Evolutionary conservation across 2,113 vertebrate species (phyloP), one percentile per base, ranked within the genome.

Genomic region (Tupaia chinensis): DNA sequence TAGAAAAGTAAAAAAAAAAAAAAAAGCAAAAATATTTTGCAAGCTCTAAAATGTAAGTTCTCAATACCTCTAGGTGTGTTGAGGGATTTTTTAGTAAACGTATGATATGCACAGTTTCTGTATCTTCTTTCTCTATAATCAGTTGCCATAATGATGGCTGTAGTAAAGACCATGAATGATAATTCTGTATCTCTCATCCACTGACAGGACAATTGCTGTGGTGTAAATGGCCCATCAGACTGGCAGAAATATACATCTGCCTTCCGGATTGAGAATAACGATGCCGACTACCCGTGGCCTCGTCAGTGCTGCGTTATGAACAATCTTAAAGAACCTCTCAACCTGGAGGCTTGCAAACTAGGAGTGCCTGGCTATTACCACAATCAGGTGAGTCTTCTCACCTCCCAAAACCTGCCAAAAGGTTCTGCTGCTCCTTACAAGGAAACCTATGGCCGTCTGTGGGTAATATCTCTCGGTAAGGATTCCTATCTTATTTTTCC

Each of bases 261-360:
- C 29, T 99, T 99, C 97, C 97, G 98, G 10, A 0, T 0, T 0
- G 58, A 7, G 0, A 95, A 99, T 63, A 98, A 0, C 0, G 99
- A 99, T 0, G 98, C 99, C 0, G 98, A 99, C 92, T 99, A 95
- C 65, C 99, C 99, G 78, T 99, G 99, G 99, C 99, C 99, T 0
- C 98, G 1, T 25, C 97, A 97, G 0, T 99, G 99, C 97, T 99
- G 99, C 15, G 97, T 97, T 12, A 92, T 98, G 97, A 69, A 98
- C 91, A 70, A 10, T 12, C 94, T 93, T 7, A 97, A 97, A 19
- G 70, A 94, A 16, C 98, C 99, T 0, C 0, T 94, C 70, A 98
- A 95, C 76, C 66, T 98, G 0, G 97, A 98, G 0, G 98, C 97
- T 86, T 99, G 99, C 98, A 99, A 98, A 69, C 98, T 99, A 4